Base-by-base conservation (phyloP, 2,797 vertebrate species). In the Falco rusticolus region DNA sequence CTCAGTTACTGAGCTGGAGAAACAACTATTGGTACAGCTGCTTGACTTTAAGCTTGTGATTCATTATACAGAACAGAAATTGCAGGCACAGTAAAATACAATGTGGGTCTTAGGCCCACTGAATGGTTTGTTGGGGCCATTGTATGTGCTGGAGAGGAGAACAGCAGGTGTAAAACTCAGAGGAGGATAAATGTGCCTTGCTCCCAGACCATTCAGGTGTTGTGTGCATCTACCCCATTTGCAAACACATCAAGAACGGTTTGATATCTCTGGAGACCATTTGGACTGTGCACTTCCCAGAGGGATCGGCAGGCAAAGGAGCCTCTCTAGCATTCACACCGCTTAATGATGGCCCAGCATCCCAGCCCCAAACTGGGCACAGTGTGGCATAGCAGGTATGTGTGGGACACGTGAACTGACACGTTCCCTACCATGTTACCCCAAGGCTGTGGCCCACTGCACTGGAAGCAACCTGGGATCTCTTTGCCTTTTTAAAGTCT, bases 301-400 rank as follows among this genome's bases (percentile, higher is more conserved):
- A 51, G 48, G 43, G 37, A 81, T 20, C 0, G 1, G 43, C 37
- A 53, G 33, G 22, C 3, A 9, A 75, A 78, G 54, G 64, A 84
- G 7, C 29, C 17, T 88, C 57, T 81, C 17, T 78, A 33, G 6
- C 2, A 1, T 33, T 79, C 20, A 4, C 0, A 2, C 14, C 15
- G 8, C 51, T 69, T 37, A 41, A 54, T 84, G 18, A 34, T 14
- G 18, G 24, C 21, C 20, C 48, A 50, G 61, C 22, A 75, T 53
- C 25, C 25, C 69, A 64, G 43, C 26, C 13, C 33, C 51, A 68
- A 24, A 51, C 31, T 48, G 29, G 37, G 9, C 24, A 45, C 16
- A 8, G 7, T 34, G 45, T 64, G 64, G 15, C 11, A 7, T 29
- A 70, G 31, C 19, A 80, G 20, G 16, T 31, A 60, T 3, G 0